Evolutionary conservation across 2,797 vertebrate genomes (phyloP), one percentile per base, ranked within the genome.

Genomic region (Falco concolor): DNA sequence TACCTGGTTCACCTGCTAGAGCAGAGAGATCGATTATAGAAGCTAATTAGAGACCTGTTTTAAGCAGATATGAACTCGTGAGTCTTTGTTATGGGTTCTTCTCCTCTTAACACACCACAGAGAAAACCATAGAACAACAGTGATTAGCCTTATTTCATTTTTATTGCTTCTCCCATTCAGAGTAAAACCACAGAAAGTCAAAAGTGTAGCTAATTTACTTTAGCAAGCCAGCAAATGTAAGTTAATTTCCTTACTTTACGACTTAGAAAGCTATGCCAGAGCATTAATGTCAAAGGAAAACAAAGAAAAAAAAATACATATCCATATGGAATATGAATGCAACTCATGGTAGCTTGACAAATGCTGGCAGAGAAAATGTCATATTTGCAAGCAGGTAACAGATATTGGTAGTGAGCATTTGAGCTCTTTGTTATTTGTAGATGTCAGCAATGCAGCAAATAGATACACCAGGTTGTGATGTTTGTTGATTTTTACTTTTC

Each of bases 111-210:
- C 81, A 92, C 81, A 69, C 90, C 54, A 80, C 87, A 87, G 95
- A 96, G 91, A 97, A 96, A 96, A 95, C 81, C 95, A 96, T 92
- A 95, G 54, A 80, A 97, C 95, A 96, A 96, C 94, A 87, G 78
- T 90, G 95, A 97, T 97, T 97, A 95, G 90, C 96, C 93, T 96
- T 98, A 98, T 97, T 98, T 98, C 97, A 98, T 97, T 97, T 97
- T 97, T 97, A 97, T 97, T 96, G 95, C 92, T 93, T 97, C 93
- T 96, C 56, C 59, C 63, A 96, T 97, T 97, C 96, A 95, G 95
- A 95, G n/a, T 32, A 72, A 97, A 96, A 97, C 84, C 94, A 87
- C 67, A 91, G 95, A 97, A 98, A 98, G 95, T 97, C 96, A 97
- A 96, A 97, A 97, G 76, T 94, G 92, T 89, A 96, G 95, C 97